phyloP scores from a whole-genome alignment of 2,888 invertebrate genomes.

The Xylota sylvarum region DNA sequence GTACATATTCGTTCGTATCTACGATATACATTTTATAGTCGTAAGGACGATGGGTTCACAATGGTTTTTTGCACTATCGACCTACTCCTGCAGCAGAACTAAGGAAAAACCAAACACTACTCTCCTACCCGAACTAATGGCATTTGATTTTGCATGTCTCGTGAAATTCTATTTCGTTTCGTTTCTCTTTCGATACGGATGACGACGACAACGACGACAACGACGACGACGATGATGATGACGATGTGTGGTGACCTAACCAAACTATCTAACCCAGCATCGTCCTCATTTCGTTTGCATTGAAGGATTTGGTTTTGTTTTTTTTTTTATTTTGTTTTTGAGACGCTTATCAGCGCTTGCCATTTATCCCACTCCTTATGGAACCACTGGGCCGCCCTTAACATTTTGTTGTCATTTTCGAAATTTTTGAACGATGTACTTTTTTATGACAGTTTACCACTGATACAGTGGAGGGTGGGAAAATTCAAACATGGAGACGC shows the following conservation, averaged over 20 bases:
- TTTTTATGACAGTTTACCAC: constrained; percentile 33
- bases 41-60: constrained; percentile 54
- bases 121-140: constrained; percentile 22
- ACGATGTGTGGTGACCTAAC: constrained; percentile 13
- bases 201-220: background rate
- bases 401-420: constrained; percentile 50
- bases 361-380: constrained; percentile 41
- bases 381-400: constrained; percentile 8
- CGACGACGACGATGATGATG: background rate
- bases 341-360: constrained; percentile 29
- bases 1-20: constrained; percentile 31
- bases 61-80: constrained; percentile 56
- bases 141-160: constrained; percentile 54
- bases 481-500: constrained; percentile 1
- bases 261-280: constrained; percentile 12
- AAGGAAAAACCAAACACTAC: background rate
- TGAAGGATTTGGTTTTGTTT: background rate
- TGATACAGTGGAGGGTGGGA: constrained; percentile 28
- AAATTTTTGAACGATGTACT: constrained; percentile 40
- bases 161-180: constrained; percentile 13
- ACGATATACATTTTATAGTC: constrained; percentile 29
- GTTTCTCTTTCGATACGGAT: background rate
- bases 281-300: background rate
- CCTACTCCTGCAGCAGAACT: constrained; percentile 42
- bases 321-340: background rate